A percentile compares a stretch with the other conserved stretches of the same genome.
Evolutionary conservation across 2,888 invertebrate genomes (phyloP).

Genomic region (Sussaba pulchella): DNA sequence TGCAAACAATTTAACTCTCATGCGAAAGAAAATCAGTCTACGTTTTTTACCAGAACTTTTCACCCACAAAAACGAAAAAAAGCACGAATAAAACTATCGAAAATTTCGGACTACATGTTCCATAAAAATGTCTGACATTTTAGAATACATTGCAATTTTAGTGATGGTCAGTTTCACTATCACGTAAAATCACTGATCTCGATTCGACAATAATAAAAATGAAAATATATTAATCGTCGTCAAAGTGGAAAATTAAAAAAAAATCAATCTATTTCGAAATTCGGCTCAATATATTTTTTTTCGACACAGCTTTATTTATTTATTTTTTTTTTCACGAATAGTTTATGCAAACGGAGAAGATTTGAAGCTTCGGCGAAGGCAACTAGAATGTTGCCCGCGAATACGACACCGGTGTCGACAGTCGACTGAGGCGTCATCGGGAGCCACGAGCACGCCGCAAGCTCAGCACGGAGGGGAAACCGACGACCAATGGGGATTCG

Average conservation of each 20-base stretch:
- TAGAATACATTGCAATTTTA: not conserved
- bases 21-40: not conserved
- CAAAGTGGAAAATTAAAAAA: not conserved
- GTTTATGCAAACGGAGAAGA: not conserved
- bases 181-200: not conserved
- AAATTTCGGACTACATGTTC: not conserved
- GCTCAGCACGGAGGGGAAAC: conserved; percentile 71
- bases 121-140: not conserved
- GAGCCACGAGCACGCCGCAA: conserved; percentile 71
- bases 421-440: conserved; percentile 68
- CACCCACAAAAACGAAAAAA: conserved; percentile 1
- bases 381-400: conserved; percentile 53
- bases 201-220: not conserved
- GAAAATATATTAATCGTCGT: not conserved
- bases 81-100: not conserved
- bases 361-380: not conserved
- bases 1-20: not conserved
- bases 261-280: not conserved
- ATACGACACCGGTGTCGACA: conserved; percentile 69
- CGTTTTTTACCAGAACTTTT: not conserved
- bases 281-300: too few relatives aligned
- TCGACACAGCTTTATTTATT: too few relatives aligned
- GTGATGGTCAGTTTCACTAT: not conserved
- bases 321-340: not conserved
- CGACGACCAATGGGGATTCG: conserved; percentile 67